Evolutionary conservation across 35 echinoderm and acorn worm genomes (phyloP).

Genomic region (Amphiura filiformis): DNA sequence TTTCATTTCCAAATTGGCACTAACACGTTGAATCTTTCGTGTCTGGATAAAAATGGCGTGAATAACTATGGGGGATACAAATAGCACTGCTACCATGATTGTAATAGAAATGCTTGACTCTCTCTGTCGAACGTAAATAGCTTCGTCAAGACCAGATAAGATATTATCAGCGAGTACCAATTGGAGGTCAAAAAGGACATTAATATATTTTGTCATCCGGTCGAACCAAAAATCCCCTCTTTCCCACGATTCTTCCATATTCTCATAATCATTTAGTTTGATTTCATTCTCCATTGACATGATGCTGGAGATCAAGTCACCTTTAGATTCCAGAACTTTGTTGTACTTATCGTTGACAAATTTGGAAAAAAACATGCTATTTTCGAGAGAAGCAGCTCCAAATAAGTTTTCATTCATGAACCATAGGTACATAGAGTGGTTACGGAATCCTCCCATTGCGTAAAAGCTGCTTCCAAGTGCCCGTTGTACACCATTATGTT

Average conservation of each 20-base stretch:
- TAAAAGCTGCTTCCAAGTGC: slow-evolving; percentile 60
- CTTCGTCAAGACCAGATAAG: slow-evolving; percentile 15
- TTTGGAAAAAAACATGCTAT: slow-evolving; percentile 20
- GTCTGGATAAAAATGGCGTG: slow-evolving; percentile 34
- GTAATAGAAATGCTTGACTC: background rate
- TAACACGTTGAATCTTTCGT: slow-evolving; percentile 41
- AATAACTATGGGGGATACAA: slow-evolving; percentile 41
- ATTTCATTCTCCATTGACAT: slow-evolving; percentile 31
- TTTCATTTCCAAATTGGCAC: slow-evolving; percentile 14
- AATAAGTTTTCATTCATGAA: slow-evolving; percentile 42
- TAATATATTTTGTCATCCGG: slow-evolving; percentile 47
- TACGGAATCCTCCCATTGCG: slow-evolving; percentile 37
- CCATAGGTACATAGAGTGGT: slow-evolving; percentile 31
- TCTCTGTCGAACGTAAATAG: background rate
- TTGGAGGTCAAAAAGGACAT: slow-evolving; percentile 43
- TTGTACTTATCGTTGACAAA: slow-evolving; percentile 7
- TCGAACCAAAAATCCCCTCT: slow-evolving; percentile 51
- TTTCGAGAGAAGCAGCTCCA: slow-evolving; percentile 30
- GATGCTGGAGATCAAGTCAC: background rate
- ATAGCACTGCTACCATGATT: slow-evolving; percentile 13
- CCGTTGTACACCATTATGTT: slow-evolving; percentile 53
- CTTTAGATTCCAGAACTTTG: background rate
- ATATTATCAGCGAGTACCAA: slow-evolving; percentile 18
- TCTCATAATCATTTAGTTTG: slow-evolving; percentile 25
- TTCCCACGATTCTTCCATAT: background rate